Percentiles rank a stretch among this genome's conserved stretches.
These are phyloP conservation scores for Sebastes itinus DNA, from an alignment of 2,797 vertebrate genomes.

Conservation along the genomic window DNA sequence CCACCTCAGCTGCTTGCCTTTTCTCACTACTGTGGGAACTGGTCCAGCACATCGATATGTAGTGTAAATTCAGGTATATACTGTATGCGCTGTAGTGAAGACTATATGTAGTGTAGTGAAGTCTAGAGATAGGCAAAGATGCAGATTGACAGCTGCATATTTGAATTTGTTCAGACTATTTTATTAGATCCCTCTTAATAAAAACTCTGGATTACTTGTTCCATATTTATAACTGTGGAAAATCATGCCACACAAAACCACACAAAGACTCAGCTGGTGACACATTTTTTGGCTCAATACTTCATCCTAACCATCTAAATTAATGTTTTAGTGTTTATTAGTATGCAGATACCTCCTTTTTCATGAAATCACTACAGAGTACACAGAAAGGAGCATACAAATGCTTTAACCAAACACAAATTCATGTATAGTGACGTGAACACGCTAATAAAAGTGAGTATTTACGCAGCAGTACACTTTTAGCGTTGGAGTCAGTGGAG, in stretches of 20 bases:
- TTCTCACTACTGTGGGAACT: background rate
- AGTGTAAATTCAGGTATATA: background rate
- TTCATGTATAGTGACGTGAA: background rate
- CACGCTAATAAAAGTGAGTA: background rate
- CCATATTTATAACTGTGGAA: background rate
- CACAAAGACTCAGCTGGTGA: background rate
- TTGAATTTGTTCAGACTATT: background rate
- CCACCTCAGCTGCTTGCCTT: background rate
- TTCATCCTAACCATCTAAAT: background rate
- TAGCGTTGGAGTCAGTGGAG: constrained; percentile 5
- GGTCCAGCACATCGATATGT: background rate
- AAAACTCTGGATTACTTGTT: background rate
- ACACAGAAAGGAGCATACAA: background rate
- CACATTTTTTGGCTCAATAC: background rate
- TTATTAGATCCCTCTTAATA: background rate
- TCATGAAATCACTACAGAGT: background rate
- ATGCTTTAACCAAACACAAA: background rate
- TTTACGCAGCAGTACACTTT: background rate
- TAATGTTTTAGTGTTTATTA: background rate
- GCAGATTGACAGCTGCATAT: background rate
- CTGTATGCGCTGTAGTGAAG: background rate
- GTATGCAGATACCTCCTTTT: background rate
- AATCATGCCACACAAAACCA: background rate
- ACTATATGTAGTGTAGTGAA: background rate
- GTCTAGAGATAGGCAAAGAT: background rate